Evolutionary conservation across 2,888 invertebrate genomes (phyloP).

Genomic region (Drosophila birchii): DNA sequence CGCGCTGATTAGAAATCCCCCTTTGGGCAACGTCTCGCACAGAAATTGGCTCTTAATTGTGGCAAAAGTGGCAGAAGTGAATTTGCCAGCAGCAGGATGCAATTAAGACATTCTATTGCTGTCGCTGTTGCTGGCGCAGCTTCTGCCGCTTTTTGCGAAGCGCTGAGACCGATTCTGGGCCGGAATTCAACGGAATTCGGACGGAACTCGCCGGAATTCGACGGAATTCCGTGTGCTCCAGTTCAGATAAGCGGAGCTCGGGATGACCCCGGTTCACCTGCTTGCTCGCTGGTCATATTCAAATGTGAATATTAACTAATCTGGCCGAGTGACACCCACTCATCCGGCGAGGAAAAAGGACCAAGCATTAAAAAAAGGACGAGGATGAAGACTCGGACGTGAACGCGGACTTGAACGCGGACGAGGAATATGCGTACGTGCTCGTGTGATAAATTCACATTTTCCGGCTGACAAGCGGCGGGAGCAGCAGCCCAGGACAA

Average conservation of each 20-base stretch:
- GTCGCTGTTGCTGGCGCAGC: conserved; percentile 22
- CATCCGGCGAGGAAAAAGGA: conserved; percentile 42
- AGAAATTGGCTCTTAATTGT: conserved; percentile 77
- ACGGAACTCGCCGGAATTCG: neutral
- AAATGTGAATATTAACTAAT: conserved; percentile 73
- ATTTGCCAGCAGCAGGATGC: conserved; percentile 66
- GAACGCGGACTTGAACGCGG: conserved; percentile 50
- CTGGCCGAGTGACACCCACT: conserved; percentile 50
- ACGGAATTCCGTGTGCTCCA: conserved; percentile 17
- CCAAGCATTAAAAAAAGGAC: conserved; percentile 52
- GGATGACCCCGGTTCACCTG: conserved; percentile 6
- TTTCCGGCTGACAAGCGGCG: conserved; percentile 67
- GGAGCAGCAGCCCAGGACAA: conserved; percentile 23
- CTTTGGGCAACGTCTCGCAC: conserved; percentile 41
- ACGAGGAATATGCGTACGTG: conserved; percentile 73
- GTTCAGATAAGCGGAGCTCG: conserved; percentile 19
- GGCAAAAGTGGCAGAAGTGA: conserved; percentile 36
- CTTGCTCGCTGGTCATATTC: conserved; percentile 48
- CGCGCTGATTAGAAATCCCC: conserved; percentile 66
- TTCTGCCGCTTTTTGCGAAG: conserved; percentile 9
- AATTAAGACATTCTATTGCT: conserved; percentile 68
- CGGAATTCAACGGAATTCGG: conserved; percentile 1
- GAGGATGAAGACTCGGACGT: conserved; percentile 57
- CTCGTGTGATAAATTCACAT: conserved; percentile 78
- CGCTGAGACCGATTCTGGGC: conserved; percentile 6